Conservation (phyloP, 2,113 vertebrate genomes). For the Cheilinus undulatus region DNA sequence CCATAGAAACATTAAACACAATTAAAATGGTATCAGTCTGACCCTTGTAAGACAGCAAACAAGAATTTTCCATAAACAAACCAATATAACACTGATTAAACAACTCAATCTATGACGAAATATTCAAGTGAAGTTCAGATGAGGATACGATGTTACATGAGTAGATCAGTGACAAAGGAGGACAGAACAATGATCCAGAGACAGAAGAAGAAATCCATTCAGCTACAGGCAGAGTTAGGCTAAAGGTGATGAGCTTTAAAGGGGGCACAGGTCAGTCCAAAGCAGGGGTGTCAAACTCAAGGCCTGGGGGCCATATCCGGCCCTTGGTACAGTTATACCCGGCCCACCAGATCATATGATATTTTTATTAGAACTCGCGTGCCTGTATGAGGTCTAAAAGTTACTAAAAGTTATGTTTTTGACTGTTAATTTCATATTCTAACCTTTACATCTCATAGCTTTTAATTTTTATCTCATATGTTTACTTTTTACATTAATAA, state of each 20-base stretch:
- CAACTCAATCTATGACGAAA: background rate
- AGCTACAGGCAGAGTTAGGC: background rate
- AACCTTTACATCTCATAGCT: too few relatives aligned
- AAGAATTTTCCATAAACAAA: background rate
- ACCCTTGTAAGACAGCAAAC: slow-evolving; percentile 3
- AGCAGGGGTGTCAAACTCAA: too few relatives aligned
- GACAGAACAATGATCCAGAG: background rate
- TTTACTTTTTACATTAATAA: too few relatives aligned
- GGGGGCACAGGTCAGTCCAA: too few relatives aligned
- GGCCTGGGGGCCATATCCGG: too few relatives aligned
- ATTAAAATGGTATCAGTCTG: background rate
- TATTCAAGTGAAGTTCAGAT: slow-evolving; percentile 5
- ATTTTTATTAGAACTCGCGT: too few relatives aligned
- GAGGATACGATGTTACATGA: background rate
- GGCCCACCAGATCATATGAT: too few relatives aligned
- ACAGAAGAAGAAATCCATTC: background rate
- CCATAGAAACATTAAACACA: slow-evolving; percentile 10
- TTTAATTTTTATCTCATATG: too few relatives aligned
- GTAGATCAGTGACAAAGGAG: background rate
- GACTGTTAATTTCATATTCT: too few relatives aligned
- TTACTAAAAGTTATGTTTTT: too few relatives aligned
- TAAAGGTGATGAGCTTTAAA: background rate
- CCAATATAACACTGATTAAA: background rate
- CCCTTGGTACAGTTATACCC: too few relatives aligned
- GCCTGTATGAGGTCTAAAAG: too few relatives aligned